phyloP scores from a whole-genome alignment of 2,113 vertebrate species.

The Pholis gunnellus region DNA sequence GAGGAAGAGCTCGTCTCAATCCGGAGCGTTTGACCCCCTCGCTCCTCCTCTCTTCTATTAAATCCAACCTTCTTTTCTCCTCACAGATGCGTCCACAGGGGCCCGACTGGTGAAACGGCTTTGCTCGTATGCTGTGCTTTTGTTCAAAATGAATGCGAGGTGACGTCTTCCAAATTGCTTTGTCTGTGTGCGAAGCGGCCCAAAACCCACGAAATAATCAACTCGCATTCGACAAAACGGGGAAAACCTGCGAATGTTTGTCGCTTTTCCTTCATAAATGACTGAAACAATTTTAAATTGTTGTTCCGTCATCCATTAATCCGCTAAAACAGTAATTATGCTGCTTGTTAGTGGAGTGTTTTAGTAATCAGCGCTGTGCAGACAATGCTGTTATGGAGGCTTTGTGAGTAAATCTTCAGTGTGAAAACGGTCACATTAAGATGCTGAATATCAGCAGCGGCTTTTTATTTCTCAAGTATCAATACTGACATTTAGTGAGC shows the following conservation, averaged over 20 bases:
- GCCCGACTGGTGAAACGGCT: neutral
- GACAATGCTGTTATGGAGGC: neutral
- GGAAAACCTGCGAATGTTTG: neutral
- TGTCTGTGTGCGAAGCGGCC: neutral
- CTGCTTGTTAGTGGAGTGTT: neutral
- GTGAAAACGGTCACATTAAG: neutral
- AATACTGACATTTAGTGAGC: conserved; percentile 9
- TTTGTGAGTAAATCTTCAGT: neutral
- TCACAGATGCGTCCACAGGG: neutral
- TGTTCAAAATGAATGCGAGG: conserved; percentile 11
- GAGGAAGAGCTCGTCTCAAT: conserved; percentile 68
- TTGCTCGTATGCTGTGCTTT: neutral
- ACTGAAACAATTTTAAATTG: neutral
- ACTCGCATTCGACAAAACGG: neutral
- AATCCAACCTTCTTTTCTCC: conserved; percentile 29
- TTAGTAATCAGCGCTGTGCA: neutral
- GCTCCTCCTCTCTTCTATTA: conserved; percentile 11
- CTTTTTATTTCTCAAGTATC: neutral
- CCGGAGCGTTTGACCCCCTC: conserved; percentile 63
- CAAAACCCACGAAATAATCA: neutral
- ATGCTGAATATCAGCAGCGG: neutral
- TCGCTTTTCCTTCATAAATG: neutral
- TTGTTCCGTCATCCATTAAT: neutral
- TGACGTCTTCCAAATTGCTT: neutral
- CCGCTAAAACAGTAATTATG: neutral